Evolutionary conservation across 1,140 invertebrate genomes (phyloP), one percentile per base, ranked within the genome.

Genomic region (Drosophila nikananu): DNA sequence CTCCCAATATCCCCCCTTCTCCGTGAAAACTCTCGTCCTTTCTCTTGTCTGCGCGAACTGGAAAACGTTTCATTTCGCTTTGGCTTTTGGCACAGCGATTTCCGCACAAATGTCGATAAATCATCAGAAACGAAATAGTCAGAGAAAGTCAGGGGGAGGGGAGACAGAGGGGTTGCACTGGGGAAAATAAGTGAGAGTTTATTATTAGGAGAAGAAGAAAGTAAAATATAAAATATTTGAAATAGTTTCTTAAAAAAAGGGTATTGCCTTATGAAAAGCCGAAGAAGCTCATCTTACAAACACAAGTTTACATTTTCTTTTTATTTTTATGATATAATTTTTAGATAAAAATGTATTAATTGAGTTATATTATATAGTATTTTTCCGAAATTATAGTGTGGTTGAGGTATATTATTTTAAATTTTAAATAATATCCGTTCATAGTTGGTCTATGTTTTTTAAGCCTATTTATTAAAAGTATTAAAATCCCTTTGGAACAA

Each of bases 71-170:
- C 70, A 83, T 79, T 89, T 74, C 65, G 67, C 71, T 87, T 81
- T 52, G 63, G 75, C 59, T 83, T 83, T 81, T 86, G 83, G 84
- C 84, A 82, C 61, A 82, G 52, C 81, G 79, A 90, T 90, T 90
- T 90, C 86, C 86, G 86, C 72, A 81, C 68, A 80, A 76, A 80
- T 90, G 86, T 90, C 86, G 86, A 90, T 90, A 90, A 90, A 90
- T 90, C 86, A 90, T 90, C 70, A 65, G 57, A 57, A 81, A 49
- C 67, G 76, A 75, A 67, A 62, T 72, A 80, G 54, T 68, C 59
- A 51, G 25, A 30, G 32, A 35, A 72, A 44, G 49, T 13, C 5
- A 7, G 7, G 2, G 23, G 30, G 1, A 1, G 21, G 10, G 21
- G 19, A 15, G 39, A 3, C n/a, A 30, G 25, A 6, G 37, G n/a